Percentiles rank a stretch among this genome's conserved stretches.
Evolutionary conservation across 2,113 vertebrate species (phyloP).

Genomic region (Crotalus tigris): DNA sequence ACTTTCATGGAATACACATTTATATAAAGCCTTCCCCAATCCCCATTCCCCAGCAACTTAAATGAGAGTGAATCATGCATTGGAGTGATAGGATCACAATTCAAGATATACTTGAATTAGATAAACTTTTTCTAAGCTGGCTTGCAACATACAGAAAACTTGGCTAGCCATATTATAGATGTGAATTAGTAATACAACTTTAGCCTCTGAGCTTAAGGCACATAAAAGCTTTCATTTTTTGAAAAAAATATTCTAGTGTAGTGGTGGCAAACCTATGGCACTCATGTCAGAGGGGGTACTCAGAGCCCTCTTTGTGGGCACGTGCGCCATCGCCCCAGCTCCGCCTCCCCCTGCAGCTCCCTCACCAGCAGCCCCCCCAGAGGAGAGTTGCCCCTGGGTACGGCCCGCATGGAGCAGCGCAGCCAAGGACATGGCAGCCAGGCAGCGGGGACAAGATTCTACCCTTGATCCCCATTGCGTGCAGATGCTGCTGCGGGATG

Average conservation of each 20-base stretch:
- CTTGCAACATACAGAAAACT: not conserved
- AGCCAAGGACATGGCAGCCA: no score
- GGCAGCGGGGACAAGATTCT: no score
- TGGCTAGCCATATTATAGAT: not conserved
- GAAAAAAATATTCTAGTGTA: not conserved
- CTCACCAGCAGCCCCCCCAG: no score
- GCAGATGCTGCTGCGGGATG: no score
- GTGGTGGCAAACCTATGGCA: no score
- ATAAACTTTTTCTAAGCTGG: not conserved
- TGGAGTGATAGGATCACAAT: not conserved
- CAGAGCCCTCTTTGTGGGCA: no score
- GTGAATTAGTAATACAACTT: conserved; percentile 24
- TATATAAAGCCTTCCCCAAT: not conserved
- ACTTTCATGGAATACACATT: not conserved
- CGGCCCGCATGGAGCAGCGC: no score
- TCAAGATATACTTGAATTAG: not conserved
- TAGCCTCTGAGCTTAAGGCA: not conserved
- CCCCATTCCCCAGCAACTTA: not conserved
- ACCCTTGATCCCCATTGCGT: no score
- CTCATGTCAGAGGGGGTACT: no score
- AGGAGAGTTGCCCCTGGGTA: no score
- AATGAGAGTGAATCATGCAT: not conserved
- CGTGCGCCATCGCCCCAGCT: no score
- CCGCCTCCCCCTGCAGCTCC: no score
- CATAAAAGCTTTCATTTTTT: not conserved